A percentile compares a stretch with the other conserved stretches of the same genome.
These are phyloP conservation scores for Capreolus pygargus DNA, from an alignment of 2,113 vertebrate species.

Conservation along the genomic window DNA sequence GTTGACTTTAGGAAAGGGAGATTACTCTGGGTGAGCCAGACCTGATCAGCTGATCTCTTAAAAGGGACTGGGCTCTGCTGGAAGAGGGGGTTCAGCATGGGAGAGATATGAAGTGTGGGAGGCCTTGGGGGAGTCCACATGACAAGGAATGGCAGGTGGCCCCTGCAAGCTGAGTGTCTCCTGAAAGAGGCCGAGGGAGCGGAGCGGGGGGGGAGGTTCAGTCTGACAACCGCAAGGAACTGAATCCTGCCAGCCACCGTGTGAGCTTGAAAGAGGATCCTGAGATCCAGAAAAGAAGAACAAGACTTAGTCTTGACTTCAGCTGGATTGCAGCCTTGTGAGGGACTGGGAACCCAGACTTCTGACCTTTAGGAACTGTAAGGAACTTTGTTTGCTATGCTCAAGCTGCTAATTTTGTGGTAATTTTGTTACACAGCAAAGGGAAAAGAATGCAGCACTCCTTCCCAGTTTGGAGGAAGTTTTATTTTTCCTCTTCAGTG, in stretches of 20 bases:
- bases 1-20: not conserved
- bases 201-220: accelerated
- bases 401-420: not conserved
- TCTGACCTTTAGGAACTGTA: not conserved
- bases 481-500: not conserved
- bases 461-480: not conserved
- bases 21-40: not conserved
- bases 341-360: not conserved
- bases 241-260: not conserved
- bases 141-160: not conserved
- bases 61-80: not conserved
- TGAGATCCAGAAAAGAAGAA: not conserved
- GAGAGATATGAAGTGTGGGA: not conserved
- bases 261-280: not conserved
- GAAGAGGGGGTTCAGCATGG: not conserved
- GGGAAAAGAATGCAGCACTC: not conserved
- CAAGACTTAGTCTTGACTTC: not conserved
- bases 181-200: not conserved
- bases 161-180: not conserved
- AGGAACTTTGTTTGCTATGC: not conserved
- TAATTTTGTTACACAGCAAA: not conserved
- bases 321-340: not conserved
- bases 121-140: no score
- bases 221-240: not conserved
- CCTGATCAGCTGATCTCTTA: not conserved